Conservation (phyloP, 1,140 invertebrate species). For the Tetraneura akinire region DNA sequence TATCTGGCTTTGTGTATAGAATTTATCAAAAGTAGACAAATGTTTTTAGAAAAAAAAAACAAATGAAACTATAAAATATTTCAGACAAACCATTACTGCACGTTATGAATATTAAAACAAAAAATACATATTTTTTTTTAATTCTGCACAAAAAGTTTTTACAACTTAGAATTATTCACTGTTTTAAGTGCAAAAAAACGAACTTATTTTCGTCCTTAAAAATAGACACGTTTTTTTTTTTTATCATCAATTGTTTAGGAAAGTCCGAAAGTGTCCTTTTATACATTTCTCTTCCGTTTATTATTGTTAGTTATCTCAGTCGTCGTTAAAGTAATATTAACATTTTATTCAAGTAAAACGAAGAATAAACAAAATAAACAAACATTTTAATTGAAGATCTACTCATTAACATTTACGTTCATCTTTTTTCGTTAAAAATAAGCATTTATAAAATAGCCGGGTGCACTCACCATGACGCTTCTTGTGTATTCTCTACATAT, state of each 20-base stretch:
- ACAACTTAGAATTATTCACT: not conserved
- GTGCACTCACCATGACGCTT: not conserved
- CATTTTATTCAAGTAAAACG: slow-evolving; percentile 2
- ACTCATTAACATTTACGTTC: slow-evolving; percentile 33
- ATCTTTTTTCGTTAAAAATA: not conserved
- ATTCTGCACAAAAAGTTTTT: not conserved
- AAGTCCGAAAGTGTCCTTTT: not conserved
- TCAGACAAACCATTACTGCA: not conserved
- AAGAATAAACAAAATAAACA: slow-evolving; percentile 26
- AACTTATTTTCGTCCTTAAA: not conserved
- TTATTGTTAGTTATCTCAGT: slow-evolving; percentile 10
- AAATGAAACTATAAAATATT: slow-evolving; percentile 11
- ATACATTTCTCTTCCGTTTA: not conserved
- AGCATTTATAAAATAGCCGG: not conserved
- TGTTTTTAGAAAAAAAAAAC: slow-evolving; percentile 5
- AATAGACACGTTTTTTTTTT: too few relatives aligned
- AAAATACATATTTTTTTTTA: not conserved
- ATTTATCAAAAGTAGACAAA: not conserved
- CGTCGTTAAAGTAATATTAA: slow-evolving; percentile 24
- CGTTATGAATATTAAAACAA: not conserved
- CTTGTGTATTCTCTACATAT: not conserved
- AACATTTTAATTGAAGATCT: slow-evolving; percentile 27
- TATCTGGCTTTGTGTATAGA: not conserved
- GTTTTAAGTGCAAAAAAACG: not conserved
- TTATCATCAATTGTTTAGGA: not conserved